A percentile compares a stretch with the other conserved stretches of the same genome.
These are phyloP conservation scores for Noctua fimbriata DNA, from an alignment of 2,888 invertebrate species.

Conservation along the genomic window DNA sequence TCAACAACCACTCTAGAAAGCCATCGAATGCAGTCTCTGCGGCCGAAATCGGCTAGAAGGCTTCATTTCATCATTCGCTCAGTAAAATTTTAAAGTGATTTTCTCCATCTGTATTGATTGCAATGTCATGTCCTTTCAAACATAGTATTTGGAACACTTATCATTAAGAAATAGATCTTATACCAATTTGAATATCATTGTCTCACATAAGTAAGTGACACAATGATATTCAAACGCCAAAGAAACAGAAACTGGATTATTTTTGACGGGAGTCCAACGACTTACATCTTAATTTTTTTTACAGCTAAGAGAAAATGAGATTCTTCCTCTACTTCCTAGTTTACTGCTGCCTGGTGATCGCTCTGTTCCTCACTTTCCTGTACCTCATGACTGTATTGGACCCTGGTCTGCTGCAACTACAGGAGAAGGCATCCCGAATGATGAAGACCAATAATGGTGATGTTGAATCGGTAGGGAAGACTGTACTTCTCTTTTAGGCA, in stretches of 20 bases:
- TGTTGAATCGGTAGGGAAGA: not conserved
- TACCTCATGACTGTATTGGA: constrained; percentile 77
- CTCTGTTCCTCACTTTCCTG: constrained; percentile 70
- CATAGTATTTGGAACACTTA: not conserved
- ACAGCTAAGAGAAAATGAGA: constrained; percentile 69
- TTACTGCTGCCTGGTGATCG: constrained; percentile 66
- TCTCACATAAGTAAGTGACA: not conserved
- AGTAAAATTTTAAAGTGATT: not conserved
- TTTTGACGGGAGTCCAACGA: not conserved
- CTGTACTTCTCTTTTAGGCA: not conserved
- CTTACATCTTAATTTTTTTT: constrained; percentile 1
- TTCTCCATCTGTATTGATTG: not conserved
- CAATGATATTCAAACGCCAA: not conserved
- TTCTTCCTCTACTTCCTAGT: constrained; percentile 70
- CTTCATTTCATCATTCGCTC: not conserved
- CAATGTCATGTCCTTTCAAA: not conserved
- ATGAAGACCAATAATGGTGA: constrained; percentile 36
- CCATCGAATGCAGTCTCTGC: not conserved
- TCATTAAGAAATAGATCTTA: not conserved
- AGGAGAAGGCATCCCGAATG: constrained; percentile 65
- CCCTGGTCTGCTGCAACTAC: constrained; percentile 72
- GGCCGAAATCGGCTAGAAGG: not conserved
- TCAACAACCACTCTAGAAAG: not conserved
- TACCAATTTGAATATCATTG: not conserved
- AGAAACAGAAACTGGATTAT: not conserved